Conservation (phyloP, 2,888 invertebrate genomes). For the Tuberolachnus salignus region DNA sequence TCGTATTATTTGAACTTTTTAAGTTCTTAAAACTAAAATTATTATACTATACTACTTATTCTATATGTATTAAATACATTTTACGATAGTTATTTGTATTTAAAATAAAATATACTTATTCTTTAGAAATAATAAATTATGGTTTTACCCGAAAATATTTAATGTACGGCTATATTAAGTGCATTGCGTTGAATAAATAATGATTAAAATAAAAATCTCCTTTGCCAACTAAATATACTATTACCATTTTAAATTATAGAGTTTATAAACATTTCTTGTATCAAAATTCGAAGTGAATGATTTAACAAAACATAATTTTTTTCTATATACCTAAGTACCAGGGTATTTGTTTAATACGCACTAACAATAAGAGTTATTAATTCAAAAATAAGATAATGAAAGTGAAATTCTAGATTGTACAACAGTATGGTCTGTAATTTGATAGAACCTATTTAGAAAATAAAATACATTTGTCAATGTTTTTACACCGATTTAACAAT, state of each 20-base stretch:
- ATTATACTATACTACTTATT: background rate
- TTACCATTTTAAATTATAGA: too few species aligned
- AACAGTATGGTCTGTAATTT: background rate
- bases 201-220: too few species aligned
- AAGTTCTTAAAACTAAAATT: background rate
- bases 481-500: constrained; percentile 28
- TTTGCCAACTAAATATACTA: too few species aligned
- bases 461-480: background rate
- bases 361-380: background rate
- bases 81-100: background rate
- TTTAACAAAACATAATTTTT: background rate
- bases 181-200: too few species aligned
- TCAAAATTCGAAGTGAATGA: background rate
- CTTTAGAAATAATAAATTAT: too few species aligned
- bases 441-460: background rate
- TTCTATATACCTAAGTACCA: too few species aligned
- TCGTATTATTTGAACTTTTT: too few species aligned
- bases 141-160: too few species aligned
- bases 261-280: too few species aligned
- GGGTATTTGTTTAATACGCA: background rate
- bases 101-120: too few species aligned
- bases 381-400: background rate
- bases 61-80: background rate
- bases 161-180: too few species aligned
- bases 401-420: background rate